Evolutionary conservation across 2,888 invertebrate species (phyloP), one percentile per base, ranked within the genome.

Genomic region (Rhingia campestris): DNA sequence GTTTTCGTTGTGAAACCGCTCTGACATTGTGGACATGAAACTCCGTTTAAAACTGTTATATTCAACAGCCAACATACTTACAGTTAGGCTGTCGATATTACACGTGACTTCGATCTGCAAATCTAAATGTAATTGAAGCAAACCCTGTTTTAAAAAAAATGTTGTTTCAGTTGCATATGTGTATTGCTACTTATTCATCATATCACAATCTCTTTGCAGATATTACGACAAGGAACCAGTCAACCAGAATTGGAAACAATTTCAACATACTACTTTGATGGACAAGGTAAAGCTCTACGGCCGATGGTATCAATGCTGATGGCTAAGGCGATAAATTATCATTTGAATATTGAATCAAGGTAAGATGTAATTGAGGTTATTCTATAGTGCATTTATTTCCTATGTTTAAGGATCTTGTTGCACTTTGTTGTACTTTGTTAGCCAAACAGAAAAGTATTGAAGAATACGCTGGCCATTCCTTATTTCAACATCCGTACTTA

Each of bases 231-330:
- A 89, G 96, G 96, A 91, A 96, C 96, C 89, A 94, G 94, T 91
- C 95, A 96, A 92, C 93, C 95, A 86, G 97, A 97, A 92, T 93
- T 99, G 90, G 95, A 95, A 92, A 95, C 96, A 91, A 97, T 99
- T 93, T 95, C 98, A 85, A 96, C 97, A 89, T 99, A 99, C 92
- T 99, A 99, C 93, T 99, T 99, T 93, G 97, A 98, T 92, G 98
- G 99, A 82, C 96, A 98, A 92, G 99, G 99, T 89, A 99, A 99
- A 93, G 97, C 98, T 87, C 93, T 99, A 87, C 94, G 99, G 90
- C 99, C 99, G 63, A 97, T 98, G 95, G 95, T 99, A 64, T 95
- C 97, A 69, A 94, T 98, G 90, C 94, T 99, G 73, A 97, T 99
- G 96, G 97, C 98, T 87, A 94, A 96, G 92, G 97, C 98, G 88